Base-by-base conservation (phyloP, 2,797 vertebrate species). In the Petrocephalus schoutedeni region DNA sequence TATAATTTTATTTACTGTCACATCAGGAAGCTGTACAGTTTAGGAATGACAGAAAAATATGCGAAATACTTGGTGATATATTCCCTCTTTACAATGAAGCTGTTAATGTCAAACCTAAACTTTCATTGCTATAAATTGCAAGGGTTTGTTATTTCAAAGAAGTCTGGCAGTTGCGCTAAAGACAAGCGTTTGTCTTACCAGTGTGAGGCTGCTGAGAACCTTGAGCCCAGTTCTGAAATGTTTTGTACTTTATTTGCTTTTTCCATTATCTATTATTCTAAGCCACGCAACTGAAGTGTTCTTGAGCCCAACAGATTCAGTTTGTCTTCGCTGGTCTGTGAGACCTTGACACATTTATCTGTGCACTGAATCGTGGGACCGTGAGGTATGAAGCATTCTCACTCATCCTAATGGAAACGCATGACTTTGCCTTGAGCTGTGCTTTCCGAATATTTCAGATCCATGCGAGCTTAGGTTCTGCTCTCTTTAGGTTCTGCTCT, bases 261-360 rank as follows among this genome's bases (percentile, higher is more conserved):
- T 36, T 57, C 16, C 19, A 56, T 54, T 77, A 58, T 53, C 12
- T 21, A 6, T 87, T 80, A 45, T 77, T 7, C 57, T 77, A 56
- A n/a, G 54, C 41, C 5, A 3, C 45, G 6, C 12, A 54, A 23
- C 4, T 4, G 14, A 54, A 74, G 64, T 56, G 7, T 8, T 51
- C 23, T 80, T 57, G 36, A 45, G 21, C n/a, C 41, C 41, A 57
- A 87, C 56, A 16, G 64, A 87, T 91, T 90, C 85, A 16, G 89
- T 93, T 91, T 91, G 88, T 92, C 91, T 90, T 91, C 64, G 71
- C 57, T 51, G 83, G 91, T 45, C 28, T 53, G 89, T 91, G 91
- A 89, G 88, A 89, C 91, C 89, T 92, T 94, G 93, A 94, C 93
- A 92, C 93, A 94, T 93, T 91, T 92, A 91, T 90, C 94, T 94